These are phyloP conservation scores for Ceyx erithaca DNA, from an alignment of 2,797 vertebrate species.

Conservation along the genomic window DNA sequence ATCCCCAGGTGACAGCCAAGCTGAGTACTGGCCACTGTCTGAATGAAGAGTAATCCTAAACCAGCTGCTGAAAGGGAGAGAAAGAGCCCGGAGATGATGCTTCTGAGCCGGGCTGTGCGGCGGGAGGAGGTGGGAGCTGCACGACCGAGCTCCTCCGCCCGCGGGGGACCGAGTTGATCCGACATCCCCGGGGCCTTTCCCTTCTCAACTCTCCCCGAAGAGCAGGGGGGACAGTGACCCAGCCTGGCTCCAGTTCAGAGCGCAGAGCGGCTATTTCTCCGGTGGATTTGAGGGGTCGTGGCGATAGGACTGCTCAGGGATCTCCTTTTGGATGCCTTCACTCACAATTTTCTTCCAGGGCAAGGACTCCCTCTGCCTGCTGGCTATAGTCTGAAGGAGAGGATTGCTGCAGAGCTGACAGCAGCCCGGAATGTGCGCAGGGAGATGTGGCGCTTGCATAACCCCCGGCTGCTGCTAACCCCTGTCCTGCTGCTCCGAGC, in stretches of 20 bases:
- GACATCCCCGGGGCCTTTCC: background rate
- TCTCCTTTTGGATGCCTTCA: constrained; percentile 28
- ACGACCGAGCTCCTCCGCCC: background rate
- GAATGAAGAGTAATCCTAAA: constrained; percentile 2
- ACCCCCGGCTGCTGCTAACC: background rate
- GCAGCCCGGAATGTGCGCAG: constrained; percentile 19
- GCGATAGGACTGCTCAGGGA: constrained; percentile 15
- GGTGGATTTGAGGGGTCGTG: background rate
- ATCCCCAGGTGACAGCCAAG: background rate
- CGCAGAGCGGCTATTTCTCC: background rate
- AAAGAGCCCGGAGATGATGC: background rate
- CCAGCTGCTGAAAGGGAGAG: background rate
- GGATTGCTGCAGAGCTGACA: constrained; percentile 24
- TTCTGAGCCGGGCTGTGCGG: background rate
- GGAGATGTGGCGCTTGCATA: constrained; percentile 1
- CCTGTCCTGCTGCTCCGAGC: background rate
- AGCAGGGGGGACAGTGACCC: background rate
- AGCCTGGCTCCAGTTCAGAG: background rate
- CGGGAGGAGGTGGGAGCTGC: background rate
- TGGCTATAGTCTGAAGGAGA: constrained; percentile 17
- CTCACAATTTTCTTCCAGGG: constrained; percentile 38
- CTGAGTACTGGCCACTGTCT: background rate
- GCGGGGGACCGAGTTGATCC: background rate
- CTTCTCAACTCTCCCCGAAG: background rate
- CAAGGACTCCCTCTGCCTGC: constrained; percentile 72